These are phyloP conservation scores for Xylota segnis DNA, from an alignment of 2,888 invertebrate genomes.

Conservation along the genomic window DNA sequence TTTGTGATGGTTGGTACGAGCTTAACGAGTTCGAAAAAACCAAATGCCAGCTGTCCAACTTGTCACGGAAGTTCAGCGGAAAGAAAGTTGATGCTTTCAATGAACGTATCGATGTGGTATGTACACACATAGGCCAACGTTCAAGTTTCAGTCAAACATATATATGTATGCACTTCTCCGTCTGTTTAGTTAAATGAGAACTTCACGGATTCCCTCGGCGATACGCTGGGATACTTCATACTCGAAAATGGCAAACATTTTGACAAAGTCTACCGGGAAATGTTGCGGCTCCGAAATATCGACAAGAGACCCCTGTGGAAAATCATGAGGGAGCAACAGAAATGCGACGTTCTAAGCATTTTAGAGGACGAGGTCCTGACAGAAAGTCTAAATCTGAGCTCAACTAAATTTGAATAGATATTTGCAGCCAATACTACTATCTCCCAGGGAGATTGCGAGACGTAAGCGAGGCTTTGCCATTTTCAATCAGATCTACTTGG, in stretches of 20 bases:
- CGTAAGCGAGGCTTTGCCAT: slow-evolving; percentile 80
- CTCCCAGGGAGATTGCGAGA: slow-evolving; percentile 80
- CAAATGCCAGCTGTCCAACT: slow-evolving; percentile 69
- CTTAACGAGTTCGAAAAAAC: slow-evolving; percentile 78
- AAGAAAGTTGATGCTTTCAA: slow-evolving; percentile 71
- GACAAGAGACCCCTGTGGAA: slow-evolving; percentile 82
- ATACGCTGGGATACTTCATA: slow-evolving; percentile 80
- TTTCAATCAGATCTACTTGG: slow-evolving; percentile 81
- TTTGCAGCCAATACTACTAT: slow-evolving; percentile 79
- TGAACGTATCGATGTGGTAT: slow-evolving; percentile 69
- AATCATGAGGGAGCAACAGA: slow-evolving; percentile 79
- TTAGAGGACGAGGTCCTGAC: slow-evolving; percentile 79
- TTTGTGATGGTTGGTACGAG: slow-evolving; percentile 78
- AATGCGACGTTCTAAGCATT: slow-evolving; percentile 82
- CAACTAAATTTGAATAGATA: neutral
- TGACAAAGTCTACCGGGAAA: slow-evolving; percentile 78
- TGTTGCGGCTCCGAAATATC: slow-evolving; percentile 75
- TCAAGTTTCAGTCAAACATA: too few relatives aligned
- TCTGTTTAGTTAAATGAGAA: slow-evolving; percentile 24
- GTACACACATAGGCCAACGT: too few relatives aligned
- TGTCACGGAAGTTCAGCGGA: slow-evolving; percentile 60
- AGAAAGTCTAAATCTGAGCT: neutral
- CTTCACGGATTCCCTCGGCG: slow-evolving; percentile 78
- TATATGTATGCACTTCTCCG: neutral
- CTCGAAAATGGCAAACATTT: slow-evolving; percentile 79